Base-by-base conservation (phyloP, 2,113 vertebrate species). In the Gymnorhina tibicen region DNA sequence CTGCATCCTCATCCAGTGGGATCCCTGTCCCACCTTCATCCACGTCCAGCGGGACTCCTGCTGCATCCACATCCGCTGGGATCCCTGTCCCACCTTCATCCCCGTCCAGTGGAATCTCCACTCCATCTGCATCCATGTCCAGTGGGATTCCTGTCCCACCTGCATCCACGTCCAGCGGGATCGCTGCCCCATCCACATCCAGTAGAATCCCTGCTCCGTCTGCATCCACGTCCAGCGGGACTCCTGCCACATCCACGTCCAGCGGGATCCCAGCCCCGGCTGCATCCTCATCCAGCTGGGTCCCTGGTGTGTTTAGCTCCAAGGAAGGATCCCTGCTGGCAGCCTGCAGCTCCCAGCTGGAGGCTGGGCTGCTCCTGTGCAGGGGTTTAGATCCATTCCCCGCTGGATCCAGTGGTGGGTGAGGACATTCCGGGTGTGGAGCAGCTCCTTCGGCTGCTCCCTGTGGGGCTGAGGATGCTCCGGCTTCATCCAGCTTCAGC, bases 351-450 rank as follows among this genome's bases (percentile, higher is more conserved):
- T 70, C 90, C 69, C 0, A 24, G n/a, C 41, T 12, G 41, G 86
- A 1, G 0, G 12, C 87, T 6, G 73, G 70, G 91, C 82, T 79
- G 58, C 2, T 30, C 24, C 11, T 2, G 1, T 12, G 70, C 22
- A 2, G 62, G 41, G 74, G 5, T 58, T 86, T 32, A 4, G 72
- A 52, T 37, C 62, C 35, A 0, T 15, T 69, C 27, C 7, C 55
- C 0, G 2, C 64, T 13, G 92, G 44, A 7, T 86, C 93, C 41
- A 7, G 5, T 0, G 59, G 75, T 49, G 20, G 49, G 41, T 3
- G 13, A 0, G 14, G 27, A 35, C 6, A 6, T 14, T 73, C 75
- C 0, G 6, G 63, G 37, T 27, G 53, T 0, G 27, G 80, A 78
- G 87, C 84, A 46, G 63, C 5, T 1, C 56, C 93, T 46, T n/a